Evolutionary conservation across 1,140 invertebrate species (phyloP).

Genomic region (Periplaneta americana): DNA sequence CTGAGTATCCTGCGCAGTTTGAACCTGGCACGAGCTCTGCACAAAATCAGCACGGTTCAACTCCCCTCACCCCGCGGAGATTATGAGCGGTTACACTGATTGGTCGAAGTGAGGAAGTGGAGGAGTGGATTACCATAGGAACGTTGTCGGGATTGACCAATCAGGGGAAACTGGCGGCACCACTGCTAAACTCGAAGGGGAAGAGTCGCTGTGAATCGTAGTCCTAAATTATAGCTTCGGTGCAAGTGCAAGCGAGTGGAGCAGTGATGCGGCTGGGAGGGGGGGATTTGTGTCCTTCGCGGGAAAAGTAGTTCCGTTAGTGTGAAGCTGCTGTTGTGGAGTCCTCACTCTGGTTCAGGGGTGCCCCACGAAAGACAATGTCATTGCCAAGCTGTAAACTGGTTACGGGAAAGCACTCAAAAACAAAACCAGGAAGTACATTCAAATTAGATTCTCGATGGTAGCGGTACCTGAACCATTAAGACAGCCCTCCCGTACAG

Average conservation of each 20-base stretch:
- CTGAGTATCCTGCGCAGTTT: not conserved
- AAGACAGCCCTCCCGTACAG: too few species aligned
- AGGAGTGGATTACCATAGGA: constrained; percentile 6
- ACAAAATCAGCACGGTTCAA: not conserved
- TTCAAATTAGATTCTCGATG: too few species aligned
- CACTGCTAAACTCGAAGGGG: constrained; percentile 3
- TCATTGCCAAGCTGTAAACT: too few species aligned
- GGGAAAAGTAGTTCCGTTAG: not conserved
- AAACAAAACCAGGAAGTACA: too few species aligned
- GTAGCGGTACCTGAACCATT: too few species aligned
- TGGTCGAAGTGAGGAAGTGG: not conserved
- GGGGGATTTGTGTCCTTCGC: not conserved
- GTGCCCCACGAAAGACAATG: too few species aligned
- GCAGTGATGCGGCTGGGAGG: too few species aligned
- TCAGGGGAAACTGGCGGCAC: not conserved
- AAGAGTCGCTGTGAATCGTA: not conserved
- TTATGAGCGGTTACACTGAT: not conserved
- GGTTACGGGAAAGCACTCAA: too few species aligned
- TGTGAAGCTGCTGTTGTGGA: not conserved
- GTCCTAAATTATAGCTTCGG: not conserved
- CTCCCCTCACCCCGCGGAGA: not conserved
- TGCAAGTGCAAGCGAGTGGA: too few species aligned
- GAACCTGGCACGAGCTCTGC: not conserved
- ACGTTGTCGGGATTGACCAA: constrained; percentile 7
- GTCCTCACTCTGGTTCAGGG: too few species aligned